Conservation (phyloP, 2,797 vertebrate species). For the Malurus leucopterus region DNA sequence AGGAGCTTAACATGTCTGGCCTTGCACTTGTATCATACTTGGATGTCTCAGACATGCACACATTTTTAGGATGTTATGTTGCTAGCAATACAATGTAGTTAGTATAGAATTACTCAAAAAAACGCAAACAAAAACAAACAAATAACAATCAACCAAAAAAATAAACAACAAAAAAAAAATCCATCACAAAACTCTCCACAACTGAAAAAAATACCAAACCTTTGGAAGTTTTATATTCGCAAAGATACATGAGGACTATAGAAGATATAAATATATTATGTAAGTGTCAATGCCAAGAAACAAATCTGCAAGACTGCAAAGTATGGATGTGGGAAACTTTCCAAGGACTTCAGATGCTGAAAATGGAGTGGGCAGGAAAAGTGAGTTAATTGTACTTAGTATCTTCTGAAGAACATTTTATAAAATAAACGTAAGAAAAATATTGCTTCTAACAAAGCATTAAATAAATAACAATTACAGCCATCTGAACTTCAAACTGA, state of each 20-base stretch:
- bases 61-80: neutral
- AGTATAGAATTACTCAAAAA: neutral
- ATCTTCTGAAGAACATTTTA: neutral
- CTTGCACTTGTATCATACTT: neutral
- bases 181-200: neutral
- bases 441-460: neutral
- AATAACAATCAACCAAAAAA: neutral
- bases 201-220: fast-evolving
- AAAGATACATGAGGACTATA: neutral
- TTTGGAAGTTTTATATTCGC: neutral
- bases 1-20: neutral
- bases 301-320: neutral
- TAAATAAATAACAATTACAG: neutral
- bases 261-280: neutral
- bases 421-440: neutral
- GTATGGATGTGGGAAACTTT: neutral
- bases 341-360: neutral
- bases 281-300: neutral
- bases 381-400: neutral
- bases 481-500: neutral
- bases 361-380: neutral
- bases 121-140: neutral
- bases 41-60: neutral
- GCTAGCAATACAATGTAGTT: neutral
- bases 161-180: too few species aligned